These are phyloP conservation scores for Amitus sp. DNA, from an alignment of 2,888 invertebrate genomes.

Conservation along the genomic window DNA sequence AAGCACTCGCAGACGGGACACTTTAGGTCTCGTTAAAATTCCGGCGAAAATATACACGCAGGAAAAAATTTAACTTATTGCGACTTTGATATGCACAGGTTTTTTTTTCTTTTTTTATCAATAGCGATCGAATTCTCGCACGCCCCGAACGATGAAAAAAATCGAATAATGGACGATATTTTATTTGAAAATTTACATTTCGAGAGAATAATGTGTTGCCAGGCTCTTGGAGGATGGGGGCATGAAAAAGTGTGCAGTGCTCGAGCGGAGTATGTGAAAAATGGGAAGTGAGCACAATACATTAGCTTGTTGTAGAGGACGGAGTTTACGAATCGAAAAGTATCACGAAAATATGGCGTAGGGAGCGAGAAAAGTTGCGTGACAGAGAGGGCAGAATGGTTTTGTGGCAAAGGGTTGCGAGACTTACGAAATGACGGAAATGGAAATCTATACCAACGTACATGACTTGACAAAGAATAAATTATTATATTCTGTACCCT, in stretches of 20 bases:
- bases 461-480: conserved; percentile 30
- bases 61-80: no score
- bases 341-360: conserved; percentile 12
- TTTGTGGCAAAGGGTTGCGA: conserved; percentile 22
- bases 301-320: neutral
- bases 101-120: no score
- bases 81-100: no score
- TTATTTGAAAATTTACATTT: conserved; percentile 1
- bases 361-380: neutral
- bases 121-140: no score
- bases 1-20: conserved; percentile 10
- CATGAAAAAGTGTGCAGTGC: neutral
- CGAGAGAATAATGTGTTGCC: no score
- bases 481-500: conserved; percentile 26
- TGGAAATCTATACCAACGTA: conserved; percentile 29
- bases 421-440: conserved; percentile 26
- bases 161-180: neutral
- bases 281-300: neutral
- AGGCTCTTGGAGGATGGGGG: no score
- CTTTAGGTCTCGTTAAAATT: conserved; percentile 37
- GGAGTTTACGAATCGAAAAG: conserved; percentile 9
- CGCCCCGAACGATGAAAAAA: no score
- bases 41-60: conserved; percentile 38
- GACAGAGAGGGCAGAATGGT: conserved; percentile 16
- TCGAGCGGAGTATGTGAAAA: conserved; percentile 1